Evolutionary conservation across 2,113 vertebrate genomes (phyloP), one percentile per base, ranked within the genome.

Genomic region (Serilophus lunatus): DNA sequence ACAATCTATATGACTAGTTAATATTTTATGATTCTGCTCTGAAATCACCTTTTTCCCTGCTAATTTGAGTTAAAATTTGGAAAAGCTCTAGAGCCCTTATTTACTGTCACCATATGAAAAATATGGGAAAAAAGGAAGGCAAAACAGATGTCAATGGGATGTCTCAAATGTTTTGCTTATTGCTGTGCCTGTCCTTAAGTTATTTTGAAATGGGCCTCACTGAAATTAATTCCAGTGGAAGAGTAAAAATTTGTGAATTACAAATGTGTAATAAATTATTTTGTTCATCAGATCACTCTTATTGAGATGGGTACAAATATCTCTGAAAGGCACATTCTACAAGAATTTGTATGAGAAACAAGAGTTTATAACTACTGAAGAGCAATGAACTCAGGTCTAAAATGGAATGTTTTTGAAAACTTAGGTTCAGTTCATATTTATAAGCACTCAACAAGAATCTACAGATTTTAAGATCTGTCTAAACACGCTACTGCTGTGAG

Each of bases 261-360:
- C 10, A 74, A 64, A 70, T 28, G 12, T 38, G 45, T 68, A 92
- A 75, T 25, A 64, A 56, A 49, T 38, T 4, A 24, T 35, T 38
- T 60, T 42, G 5, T 65, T 89, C 6, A 17, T 35, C 0, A 2
- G 7, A 12, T 59, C 23, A 44, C 10, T 78, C n/a, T 57, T n/a
- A 31, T 0, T 90, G 57, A 85, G 16, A 24, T 44, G 54, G 76
- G 8, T 17, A 4, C 0, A 2, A 15, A 3, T 14, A 4, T 54
- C 63, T 56, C 35, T 71, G 59, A 80, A 75, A 44, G 33, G 56
- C 5, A 24, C 28, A 53, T 35, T 87, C 19, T 51, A 16, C 28
- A 51, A 42, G 26, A 47, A 31, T 29, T 35, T 65, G 13, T 3
- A 5, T 19, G 13, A 66, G 13, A 20, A 31, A 49, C 19, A 76